Evolutionary conservation across 2,113 vertebrate species (phyloP).

Genomic region (Maccullochella peelii): DNA sequence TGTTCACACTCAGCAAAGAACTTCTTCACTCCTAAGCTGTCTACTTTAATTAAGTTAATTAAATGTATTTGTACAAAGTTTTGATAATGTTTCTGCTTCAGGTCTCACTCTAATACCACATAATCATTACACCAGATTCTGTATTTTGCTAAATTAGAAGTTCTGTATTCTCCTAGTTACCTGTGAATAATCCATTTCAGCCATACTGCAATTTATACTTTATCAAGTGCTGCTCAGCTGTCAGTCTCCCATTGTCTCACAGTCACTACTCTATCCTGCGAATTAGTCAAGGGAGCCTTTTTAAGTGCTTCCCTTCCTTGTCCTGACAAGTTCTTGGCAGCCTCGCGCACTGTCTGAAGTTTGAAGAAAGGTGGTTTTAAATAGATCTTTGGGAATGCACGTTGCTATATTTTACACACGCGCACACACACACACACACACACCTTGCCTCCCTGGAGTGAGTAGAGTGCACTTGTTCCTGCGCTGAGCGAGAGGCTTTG

Average conservation of each 20-base stretch:
- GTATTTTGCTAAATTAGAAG: background rate
- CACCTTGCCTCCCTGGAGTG: slow-evolving; percentile 69
- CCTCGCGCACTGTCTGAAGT: slow-evolving; percentile 1
- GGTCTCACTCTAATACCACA: background rate
- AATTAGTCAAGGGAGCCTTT: slow-evolving; percentile 38
- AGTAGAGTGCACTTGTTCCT: slow-evolving; percentile 69
- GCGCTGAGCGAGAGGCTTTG: slow-evolving; percentile 48
- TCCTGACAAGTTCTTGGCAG: slow-evolving; percentile 61
- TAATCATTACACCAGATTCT: background rate
- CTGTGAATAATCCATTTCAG: slow-evolving; percentile 12
- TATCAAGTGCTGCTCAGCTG: slow-evolving; percentile 17
- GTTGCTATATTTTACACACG: slow-evolving; percentile 46
- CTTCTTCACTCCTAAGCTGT: background rate
- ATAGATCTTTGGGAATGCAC: slow-evolving; percentile 49
- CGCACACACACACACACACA: slow-evolving; percentile 40
- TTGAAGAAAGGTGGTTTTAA: slow-evolving; percentile 51
- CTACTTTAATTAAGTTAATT: background rate
- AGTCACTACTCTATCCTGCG: background rate
- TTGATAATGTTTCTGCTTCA: slow-evolving; percentile 2
- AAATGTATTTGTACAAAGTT: background rate
- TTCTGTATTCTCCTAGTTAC: background rate
- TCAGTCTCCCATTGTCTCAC: slow-evolving; percentile 44
- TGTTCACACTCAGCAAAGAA: background rate
- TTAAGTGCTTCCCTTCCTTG: slow-evolving; percentile 48
- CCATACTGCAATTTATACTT: slow-evolving; percentile 13